Conservation (phyloP, 2,888 invertebrate genomes). For the Camponotus fellah region DNA sequence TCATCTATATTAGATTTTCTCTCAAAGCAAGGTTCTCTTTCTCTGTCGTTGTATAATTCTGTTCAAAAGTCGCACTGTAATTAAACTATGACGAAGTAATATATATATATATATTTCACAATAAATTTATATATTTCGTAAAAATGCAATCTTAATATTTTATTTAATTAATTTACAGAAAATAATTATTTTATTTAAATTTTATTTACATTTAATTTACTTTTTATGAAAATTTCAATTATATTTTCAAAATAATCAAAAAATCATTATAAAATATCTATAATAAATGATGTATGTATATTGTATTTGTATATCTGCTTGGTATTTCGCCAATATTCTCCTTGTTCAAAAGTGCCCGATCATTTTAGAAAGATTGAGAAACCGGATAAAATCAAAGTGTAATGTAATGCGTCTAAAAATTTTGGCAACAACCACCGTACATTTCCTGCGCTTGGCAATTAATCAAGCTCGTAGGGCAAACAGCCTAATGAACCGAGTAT, state of each 20-base stretch:
- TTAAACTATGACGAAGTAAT: constrained; percentile 6
- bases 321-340: background rate
- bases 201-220: background rate
- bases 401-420: constrained; percentile 50
- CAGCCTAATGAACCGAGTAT: constrained; percentile 58
- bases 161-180: background rate
- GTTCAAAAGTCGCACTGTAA: background rate
- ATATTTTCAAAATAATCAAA: background rate
- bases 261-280: background rate
- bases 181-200: background rate
- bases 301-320: background rate
- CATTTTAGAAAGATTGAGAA: constrained; percentile 25
- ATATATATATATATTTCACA: background rate
- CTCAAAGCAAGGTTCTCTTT: background rate
- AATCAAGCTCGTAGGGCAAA: constrained; percentile 60
- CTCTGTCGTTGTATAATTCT: background rate
- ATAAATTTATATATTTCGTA: too few species aligned
- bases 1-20: constrained; percentile 23
- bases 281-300: background rate
- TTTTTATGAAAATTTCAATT: background rate
- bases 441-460: constrained; percentile 43
- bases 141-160: constrained; percentile 7
- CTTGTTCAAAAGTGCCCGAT: constrained; percentile 1
- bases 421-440: constrained; percentile 58
- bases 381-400: constrained; percentile 25